Percentiles rank a stretch among this genome's conserved stretches.
These are phyloP conservation scores for Eupithecia inturbata DNA, from an alignment of 2,888 invertebrate species.

Conservation along the genomic window DNA sequence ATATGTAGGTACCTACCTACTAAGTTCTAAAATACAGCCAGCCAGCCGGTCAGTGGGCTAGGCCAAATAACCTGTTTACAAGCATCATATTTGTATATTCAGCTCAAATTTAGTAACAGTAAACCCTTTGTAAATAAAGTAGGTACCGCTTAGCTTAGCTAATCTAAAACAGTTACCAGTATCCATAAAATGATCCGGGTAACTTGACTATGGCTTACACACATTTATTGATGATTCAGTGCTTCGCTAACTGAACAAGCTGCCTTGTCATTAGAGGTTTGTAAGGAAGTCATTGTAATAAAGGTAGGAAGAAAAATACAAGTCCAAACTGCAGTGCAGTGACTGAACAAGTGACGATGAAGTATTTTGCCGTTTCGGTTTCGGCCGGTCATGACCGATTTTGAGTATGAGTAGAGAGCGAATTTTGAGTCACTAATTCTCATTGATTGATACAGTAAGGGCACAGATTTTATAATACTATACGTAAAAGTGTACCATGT, in stretches of 20 bases:
- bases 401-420: slow-evolving; percentile 47
- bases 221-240: slow-evolving; percentile 54
- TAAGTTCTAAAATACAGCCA: not conserved
- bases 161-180: slow-evolving; percentile 49
- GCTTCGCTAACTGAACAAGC: slow-evolving; percentile 64
- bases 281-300: not conserved
- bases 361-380: too few relatives aligned
- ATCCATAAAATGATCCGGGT: slow-evolving; percentile 55
- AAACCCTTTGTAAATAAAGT: slow-evolving; percentile 22
- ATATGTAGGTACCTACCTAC: too few relatives aligned
- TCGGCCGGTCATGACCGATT: not conserved
- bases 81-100: not conserved
- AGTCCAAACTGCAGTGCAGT: not conserved
- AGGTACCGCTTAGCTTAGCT: slow-evolving; percentile 42
- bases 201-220: slow-evolving; percentile 19
- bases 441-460: too few relatives aligned
- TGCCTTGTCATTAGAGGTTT: not conserved
- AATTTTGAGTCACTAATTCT: too few relatives aligned
- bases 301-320: not conserved
- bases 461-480: too few relatives aligned
- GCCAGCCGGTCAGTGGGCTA: not conserved
- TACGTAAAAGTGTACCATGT: too few relatives aligned
- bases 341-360: not conserved
- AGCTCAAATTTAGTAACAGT: slow-evolving; percentile 6
- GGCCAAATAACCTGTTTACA: not conserved